phyloP scores from a whole-genome alignment of 2,888 invertebrate species.

The Phragmatobia fuliginosa region DNA sequence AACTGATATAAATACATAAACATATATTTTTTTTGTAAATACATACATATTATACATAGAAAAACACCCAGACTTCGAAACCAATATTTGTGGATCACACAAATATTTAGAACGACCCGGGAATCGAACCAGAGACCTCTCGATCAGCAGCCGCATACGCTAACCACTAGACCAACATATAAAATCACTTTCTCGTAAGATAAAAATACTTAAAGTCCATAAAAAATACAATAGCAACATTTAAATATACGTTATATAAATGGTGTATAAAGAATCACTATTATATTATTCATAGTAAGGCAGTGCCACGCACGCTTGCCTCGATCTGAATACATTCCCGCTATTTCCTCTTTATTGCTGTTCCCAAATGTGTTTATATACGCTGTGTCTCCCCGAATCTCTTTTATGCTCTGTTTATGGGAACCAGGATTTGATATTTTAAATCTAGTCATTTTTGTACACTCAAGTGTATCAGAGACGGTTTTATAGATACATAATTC shows the following conservation, averaged over 20 bases:
- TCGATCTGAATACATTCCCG: slow-evolving; percentile 44
- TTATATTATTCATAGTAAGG: slow-evolving; percentile 49
- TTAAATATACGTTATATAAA: slow-evolving; percentile 25
- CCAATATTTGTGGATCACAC: too few relatives aligned
- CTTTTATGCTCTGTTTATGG: slow-evolving; percentile 50
- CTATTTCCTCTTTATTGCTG: slow-evolving; percentile 47
- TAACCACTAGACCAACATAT: too few relatives aligned
- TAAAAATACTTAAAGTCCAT: neutral
- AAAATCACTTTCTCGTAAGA: neutral
- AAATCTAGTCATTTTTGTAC: slow-evolving; percentile 26
- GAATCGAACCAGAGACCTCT: too few relatives aligned
- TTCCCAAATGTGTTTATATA: slow-evolving; percentile 51
- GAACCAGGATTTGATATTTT: slow-evolving; percentile 41
- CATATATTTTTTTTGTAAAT: too few relatives aligned
- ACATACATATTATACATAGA: too few relatives aligned
- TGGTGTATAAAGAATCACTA: slow-evolving; percentile 41
- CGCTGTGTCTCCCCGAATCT: slow-evolving; percentile 44
- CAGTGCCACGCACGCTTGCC: slow-evolving; percentile 41
- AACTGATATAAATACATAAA: too few relatives aligned
- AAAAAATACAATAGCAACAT: slow-evolving; percentile 7
- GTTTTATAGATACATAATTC: neutral
- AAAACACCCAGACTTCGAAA: too few relatives aligned
- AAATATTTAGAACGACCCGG: too few relatives aligned
- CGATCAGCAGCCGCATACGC: too few relatives aligned
- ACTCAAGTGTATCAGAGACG: neutral